Evolutionary conservation across 2,888 invertebrate species (phyloP).

Genomic region (Chirona hameri): DNA sequence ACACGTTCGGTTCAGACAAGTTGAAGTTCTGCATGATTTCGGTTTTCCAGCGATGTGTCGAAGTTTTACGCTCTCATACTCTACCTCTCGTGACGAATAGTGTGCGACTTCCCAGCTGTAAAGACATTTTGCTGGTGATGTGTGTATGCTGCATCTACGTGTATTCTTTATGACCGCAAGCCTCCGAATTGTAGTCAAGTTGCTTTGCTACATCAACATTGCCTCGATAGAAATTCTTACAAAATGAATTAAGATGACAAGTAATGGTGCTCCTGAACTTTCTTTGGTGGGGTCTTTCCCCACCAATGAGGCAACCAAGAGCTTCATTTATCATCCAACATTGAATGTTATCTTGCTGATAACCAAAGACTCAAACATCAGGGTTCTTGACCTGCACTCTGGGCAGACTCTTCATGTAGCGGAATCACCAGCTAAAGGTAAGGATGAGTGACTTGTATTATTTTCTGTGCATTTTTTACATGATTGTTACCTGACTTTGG

Average conservation of each 20-base stretch:
- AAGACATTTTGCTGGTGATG: no score
- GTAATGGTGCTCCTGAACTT: not conserved
- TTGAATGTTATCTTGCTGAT: conserved; percentile 84
- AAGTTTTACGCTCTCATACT: not conserved
- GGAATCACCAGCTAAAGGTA: not conserved
- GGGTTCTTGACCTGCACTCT: conserved; percentile 87
- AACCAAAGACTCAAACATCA: conserved; percentile 73
- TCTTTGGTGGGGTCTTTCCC: not conserved
- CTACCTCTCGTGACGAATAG: not conserved
- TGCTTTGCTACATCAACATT: not conserved
- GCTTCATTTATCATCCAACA: conserved; percentile 84
- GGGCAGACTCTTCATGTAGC: conserved; percentile 71
- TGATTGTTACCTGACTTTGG: no score
- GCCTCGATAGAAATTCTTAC: not conserved
- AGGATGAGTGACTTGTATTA: not conserved
- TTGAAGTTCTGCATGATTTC: no score
- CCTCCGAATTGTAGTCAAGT: not conserved
- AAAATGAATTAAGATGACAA: not conserved
- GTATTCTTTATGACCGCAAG: not conserved
- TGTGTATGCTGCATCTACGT: no score
- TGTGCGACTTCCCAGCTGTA: not conserved
- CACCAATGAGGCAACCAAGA: conserved; percentile 52
- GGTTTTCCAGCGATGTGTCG: no score
- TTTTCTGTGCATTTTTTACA: no score
- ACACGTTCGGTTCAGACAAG: no score